Evolutionary conservation across 2,888 invertebrate genomes (phyloP), one percentile per base, ranked within the genome.

Genomic region (Drosophila testacea): DNA sequence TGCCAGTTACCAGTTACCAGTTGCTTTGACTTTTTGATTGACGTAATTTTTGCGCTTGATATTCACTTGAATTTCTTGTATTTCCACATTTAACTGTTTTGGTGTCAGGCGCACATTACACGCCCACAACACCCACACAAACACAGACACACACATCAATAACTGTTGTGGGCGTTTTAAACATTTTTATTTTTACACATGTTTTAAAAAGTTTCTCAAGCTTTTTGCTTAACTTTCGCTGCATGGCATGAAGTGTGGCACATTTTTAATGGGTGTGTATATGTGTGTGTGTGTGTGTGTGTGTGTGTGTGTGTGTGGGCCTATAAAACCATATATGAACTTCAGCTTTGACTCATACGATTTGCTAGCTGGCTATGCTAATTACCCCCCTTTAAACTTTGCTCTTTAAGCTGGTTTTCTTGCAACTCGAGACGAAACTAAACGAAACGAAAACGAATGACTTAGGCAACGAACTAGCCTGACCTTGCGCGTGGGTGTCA

Each of bases 1-100:
- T 71, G 68, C 66, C 27, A 10, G n/a, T 68, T 66, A 61, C 54
- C 54, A 60, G 69, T 65, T 56, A 46, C 61, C 65, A 61, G 77
- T 69, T 81, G 83, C 71, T 82, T 81, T 77, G 87, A 83, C 84
- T 83, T 59, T 69, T 86, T 89, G 84, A 84, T 88, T 84, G 84
- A 84, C 84, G 84, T 88, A 85, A 85, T 85, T 87, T 84, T 89
- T 89, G 89, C 75, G 88, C 87, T 85, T 89, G 84, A 85, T 89
- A 87, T 89, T 87, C 89, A 84, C 60, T 88, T 84, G 84, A 84
- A 88, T 84, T 86, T 84, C 89, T 84, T 88, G 89, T 84, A 88
- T 88, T 84, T 87, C 87, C 69, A 84, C 84, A 83, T 84, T 83
- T 89, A 87, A 87, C 84, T 84, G 89, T 84, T 84, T 88, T 81